Base-by-base conservation (phyloP, 2,113 vertebrate species). In the Loxodonta africana region DNA sequence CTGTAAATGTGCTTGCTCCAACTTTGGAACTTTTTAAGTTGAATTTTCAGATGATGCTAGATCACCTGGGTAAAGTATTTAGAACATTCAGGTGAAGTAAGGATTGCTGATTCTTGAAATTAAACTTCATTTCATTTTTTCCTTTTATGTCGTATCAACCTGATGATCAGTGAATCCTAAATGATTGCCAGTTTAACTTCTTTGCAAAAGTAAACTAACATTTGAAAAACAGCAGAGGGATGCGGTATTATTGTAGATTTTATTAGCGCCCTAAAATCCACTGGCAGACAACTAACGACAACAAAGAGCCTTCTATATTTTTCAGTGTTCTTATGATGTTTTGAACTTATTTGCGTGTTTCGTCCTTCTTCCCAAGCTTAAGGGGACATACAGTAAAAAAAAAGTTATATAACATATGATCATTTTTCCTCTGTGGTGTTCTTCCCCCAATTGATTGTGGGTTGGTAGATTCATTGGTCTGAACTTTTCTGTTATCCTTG, bases 71-170 rank as follows among this genome's bases (percentile, higher is more conserved):
- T 20, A 92, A 87, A 77, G 53, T 82, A 60, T 93, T 88, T 44
- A 93, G 53, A 30, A 73, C 41, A 78, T 62, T 57, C 11, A 51
- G n/a, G 12, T 90, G 53, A 90, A 96, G 53, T 21, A 82, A 63
- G 28, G 23, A 23, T 46, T 94, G 23, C 84, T 53, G 3, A 92
- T 74, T 83, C 26, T 77, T 83, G 46, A 82, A 94, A 83, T 94
- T 77, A 65, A 88, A n/a, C 10, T 88, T 91, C 21, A 77, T 96
- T 95, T 81, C 3, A 65, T 92, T 80, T 92, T 94, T 26, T 86
- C 67, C 14, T 92, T 97, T 87, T 86, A 62, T 82, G 9, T 83
- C 86, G 8, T 57, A 44, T 23, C 48, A 53, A 65, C 30, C n/a
- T 80, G 30, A 90, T 83, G 62, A 83, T 25, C 12, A 90, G 8